phyloP scores from a whole-genome alignment of 2,888 invertebrate species.

The Onthophagus sagittarius region DNA sequence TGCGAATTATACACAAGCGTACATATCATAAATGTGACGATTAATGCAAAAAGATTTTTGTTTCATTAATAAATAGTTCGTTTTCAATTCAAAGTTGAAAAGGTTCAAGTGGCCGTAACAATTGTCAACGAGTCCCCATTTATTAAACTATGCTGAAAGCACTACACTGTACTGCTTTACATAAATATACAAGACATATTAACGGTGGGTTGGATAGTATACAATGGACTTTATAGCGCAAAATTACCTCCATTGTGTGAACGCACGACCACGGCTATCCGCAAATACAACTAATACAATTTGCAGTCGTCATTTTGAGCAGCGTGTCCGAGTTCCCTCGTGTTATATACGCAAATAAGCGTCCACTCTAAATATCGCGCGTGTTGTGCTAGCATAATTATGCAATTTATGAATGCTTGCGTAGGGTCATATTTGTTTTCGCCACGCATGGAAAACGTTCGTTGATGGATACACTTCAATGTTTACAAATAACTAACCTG shows the following conservation, averaged over 20 bases:
- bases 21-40: not conserved
- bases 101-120: not conserved
- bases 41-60: not conserved
- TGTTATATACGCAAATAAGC: not conserved
- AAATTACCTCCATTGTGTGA: not conserved
- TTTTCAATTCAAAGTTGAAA: not conserved
- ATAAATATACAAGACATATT: not conserved
- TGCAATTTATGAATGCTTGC: not conserved
- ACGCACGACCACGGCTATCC: not conserved
- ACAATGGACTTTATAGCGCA: not conserved
- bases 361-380: not conserved
- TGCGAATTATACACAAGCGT: not conserved
- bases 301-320: not conserved
- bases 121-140: not conserved
- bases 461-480: not conserved
- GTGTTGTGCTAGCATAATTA: not conserved
- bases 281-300: not conserved
- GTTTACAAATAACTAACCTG: not conserved
- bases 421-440: not conserved
- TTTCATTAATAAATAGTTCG: not conserved
- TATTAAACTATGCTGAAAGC: not conserved
- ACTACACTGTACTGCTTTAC: not conserved
- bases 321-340: not conserved
- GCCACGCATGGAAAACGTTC: not conserved
- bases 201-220: not conserved